Conservation (phyloP, 2,113 vertebrate genomes). For the Anhinga anhinga region DNA sequence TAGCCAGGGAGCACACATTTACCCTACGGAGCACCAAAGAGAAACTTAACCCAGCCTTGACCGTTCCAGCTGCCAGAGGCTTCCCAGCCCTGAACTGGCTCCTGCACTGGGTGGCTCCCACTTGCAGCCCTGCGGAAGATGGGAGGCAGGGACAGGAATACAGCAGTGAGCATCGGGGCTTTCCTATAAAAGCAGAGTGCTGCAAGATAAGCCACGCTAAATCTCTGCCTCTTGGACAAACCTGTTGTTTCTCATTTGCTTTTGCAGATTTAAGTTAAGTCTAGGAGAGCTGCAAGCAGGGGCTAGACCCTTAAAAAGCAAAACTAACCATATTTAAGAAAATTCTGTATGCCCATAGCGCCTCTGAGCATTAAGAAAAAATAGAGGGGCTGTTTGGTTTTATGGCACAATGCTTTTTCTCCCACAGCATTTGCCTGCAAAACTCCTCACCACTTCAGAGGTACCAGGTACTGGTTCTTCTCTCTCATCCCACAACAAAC, state of each 20-base stretch:
- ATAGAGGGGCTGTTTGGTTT: background rate
- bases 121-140: background rate
- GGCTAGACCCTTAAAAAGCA: background rate
- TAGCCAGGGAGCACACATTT: background rate
- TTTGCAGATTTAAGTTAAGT: background rate
- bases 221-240: background rate
- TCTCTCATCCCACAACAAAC: background rate
- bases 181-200: background rate
- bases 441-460: constrained; percentile 18
- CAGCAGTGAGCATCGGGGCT: background rate
- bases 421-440: background rate
- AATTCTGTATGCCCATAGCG: background rate
- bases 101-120: background rate
- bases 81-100: background rate
- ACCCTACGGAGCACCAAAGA: background rate
- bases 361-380: background rate
- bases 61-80: background rate
- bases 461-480: background rate
- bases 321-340: background rate
- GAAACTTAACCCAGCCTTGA: background rate
- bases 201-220: background rate
- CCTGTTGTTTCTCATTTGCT: background rate
- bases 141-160: background rate
- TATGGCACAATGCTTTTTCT: background rate
- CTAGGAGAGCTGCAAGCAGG: background rate